phyloP scores from a whole-genome alignment of 2,113 vertebrate species.

The Ariopsis seemanni region DNA sequence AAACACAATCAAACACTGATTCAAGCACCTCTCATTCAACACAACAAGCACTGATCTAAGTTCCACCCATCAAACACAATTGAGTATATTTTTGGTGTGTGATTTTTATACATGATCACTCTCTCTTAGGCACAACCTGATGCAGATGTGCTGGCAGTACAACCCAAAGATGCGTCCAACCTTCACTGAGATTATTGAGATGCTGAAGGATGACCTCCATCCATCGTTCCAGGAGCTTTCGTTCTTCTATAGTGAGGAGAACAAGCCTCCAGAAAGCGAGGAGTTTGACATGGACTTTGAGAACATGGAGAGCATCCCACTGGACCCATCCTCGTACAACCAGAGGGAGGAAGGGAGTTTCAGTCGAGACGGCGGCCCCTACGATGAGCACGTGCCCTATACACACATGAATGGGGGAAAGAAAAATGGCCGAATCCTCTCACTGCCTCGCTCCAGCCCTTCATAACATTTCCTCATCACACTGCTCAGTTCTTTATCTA shows the following conservation, averaged over 20 bases:
- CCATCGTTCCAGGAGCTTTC: constrained; percentile 89
- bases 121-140: constrained; percentile 81
- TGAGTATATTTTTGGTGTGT: background rate
- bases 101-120: background rate
- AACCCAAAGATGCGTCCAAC: constrained; percentile 95
- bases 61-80: background rate
- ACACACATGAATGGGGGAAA: constrained; percentile 98
- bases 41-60: background rate
- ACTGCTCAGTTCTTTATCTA: constrained; percentile 45
- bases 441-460: constrained; percentile 87
- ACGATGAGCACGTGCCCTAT: constrained; percentile 92
- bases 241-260: constrained; percentile 97
- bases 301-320: constrained; percentile 97
- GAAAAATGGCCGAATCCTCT: constrained; percentile 91
- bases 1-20: background rate
- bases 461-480: constrained; percentile 81
- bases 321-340: constrained; percentile 87
- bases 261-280: constrained; percentile 90
- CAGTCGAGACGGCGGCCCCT: constrained; percentile 82
- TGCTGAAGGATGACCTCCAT: constrained; percentile 92
- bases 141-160: constrained; percentile 99
- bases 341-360: constrained; percentile 82
- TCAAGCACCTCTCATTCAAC: background rate
- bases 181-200: constrained; percentile 93
- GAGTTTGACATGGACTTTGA: constrained; percentile 95